Conservation (phyloP, 2,888 invertebrate genomes). For the Andrena flavipes region DNA sequence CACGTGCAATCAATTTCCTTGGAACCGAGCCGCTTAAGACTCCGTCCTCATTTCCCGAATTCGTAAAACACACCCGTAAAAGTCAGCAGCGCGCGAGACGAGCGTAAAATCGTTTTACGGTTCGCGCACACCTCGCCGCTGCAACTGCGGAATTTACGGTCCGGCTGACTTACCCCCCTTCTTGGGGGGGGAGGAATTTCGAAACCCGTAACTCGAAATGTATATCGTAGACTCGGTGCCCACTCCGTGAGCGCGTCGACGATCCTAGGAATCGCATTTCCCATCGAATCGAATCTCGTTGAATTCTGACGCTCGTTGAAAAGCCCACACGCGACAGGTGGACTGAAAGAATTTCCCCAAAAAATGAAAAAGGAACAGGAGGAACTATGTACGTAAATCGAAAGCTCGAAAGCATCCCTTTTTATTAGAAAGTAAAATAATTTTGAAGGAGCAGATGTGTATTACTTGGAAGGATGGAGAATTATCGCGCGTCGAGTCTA, state of each 20-base stretch:
- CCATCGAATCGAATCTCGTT: too few species aligned
- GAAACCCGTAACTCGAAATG: neutral
- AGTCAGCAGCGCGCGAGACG: neutral
- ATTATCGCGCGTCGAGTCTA: constrained; percentile 8
- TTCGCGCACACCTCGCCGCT: neutral
- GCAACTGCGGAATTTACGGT: constrained; percentile 2
- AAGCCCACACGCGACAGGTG: too few species aligned
- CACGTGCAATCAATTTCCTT: neutral
- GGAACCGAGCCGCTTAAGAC: constrained; percentile 6
- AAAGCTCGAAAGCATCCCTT: too few species aligned
- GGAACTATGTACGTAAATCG: too few species aligned
- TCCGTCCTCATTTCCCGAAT: constrained; percentile 3
- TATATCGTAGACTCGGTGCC: neutral
- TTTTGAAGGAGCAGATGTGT: neutral
- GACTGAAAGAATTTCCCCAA: too few species aligned
- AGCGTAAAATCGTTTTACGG: constrained; percentile 30
- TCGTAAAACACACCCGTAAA: constrained; percentile 15
- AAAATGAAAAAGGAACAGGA: too few species aligned
- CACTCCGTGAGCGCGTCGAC: neutral
- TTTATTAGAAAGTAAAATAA: too few species aligned
- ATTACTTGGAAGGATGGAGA: neutral
- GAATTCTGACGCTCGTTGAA: too few species aligned
- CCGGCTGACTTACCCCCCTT: neutral
- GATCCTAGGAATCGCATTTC: neutral
- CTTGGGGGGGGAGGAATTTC: neutral